Evolutionary conservation across 2,888 invertebrate genomes (phyloP).

Genomic region (Rhagium mordax): DNA sequence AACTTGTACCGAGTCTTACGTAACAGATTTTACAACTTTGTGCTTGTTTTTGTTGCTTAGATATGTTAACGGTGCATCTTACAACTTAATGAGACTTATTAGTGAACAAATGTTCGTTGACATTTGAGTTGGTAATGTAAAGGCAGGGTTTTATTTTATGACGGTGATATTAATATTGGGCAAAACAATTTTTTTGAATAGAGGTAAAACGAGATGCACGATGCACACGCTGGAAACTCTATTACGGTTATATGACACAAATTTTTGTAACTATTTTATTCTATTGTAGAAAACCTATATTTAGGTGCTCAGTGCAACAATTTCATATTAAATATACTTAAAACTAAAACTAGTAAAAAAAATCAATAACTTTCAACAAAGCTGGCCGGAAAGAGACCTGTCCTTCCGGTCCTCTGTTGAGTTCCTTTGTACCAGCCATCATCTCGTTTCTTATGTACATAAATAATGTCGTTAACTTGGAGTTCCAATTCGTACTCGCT

Average conservation of each 20-base stretch:
- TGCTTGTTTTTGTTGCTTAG: too few species aligned
- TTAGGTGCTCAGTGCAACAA: not conserved
- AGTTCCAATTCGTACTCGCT: slow-evolving; percentile 93
- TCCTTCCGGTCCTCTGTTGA: slow-evolving; percentile 89
- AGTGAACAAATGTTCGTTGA: too few species aligned
- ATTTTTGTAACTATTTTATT: not conserved
- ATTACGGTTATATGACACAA: not conserved
- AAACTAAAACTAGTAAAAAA: not conserved
- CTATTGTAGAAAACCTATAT: not conserved
- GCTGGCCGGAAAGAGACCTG: slow-evolving; percentile 95
- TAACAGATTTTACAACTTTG: too few species aligned
- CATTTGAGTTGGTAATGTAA: too few species aligned
- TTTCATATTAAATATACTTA: not conserved
- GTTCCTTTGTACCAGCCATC: slow-evolving; percentile 98
- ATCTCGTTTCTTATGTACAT: slow-evolving; percentile 92
- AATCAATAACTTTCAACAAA: slow-evolving; percentile 76
- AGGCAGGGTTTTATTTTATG: too few species aligned
- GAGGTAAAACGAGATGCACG: not conserved
- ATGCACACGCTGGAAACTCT: not conserved
- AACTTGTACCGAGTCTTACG: too few species aligned
- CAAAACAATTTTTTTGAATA: too few species aligned
- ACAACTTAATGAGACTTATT: too few species aligned
- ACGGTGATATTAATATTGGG: too few species aligned
- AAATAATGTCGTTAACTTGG: slow-evolving; percentile 91
- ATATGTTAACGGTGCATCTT: too few species aligned